Evolutionary conservation across 2,797 vertebrate species (phyloP).

Genomic region (Botia kubotai): DNA sequence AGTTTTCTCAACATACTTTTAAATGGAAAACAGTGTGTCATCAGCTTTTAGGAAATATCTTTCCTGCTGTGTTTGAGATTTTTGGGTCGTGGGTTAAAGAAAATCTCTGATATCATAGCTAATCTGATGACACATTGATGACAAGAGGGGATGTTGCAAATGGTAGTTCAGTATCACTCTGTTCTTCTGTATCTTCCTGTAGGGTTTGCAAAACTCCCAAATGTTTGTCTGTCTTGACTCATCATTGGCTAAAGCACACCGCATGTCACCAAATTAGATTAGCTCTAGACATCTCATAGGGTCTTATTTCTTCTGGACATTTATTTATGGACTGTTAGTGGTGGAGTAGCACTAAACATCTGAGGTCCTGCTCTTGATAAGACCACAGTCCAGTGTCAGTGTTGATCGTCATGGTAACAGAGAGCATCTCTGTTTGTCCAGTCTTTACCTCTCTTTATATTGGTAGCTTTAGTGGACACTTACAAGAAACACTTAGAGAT

Average conservation of each 20-base stretch:
- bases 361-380: conserved; percentile 7
- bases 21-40: too few species aligned
- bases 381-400: neutral
- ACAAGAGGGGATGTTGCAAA: neutral
- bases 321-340: neutral
- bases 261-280: conserved; percentile 14
- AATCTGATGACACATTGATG: neutral
- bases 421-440: conserved; percentile 72
- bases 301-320: neutral
- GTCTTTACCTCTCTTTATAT: conserved; percentile 44
- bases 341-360: neutral
- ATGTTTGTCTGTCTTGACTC: neutral
- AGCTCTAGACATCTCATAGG: neutral
- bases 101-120: neutral
- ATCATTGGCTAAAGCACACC: neutral
- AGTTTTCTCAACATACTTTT: too few species aligned
- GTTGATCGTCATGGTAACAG: conserved; percentile 69
- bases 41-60: neutral
- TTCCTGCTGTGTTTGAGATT: neutral
- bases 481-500: conserved; percentile 11
- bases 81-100: neutral
- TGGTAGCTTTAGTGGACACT: conserved; percentile 61
- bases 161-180: neutral
- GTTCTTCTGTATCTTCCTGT: neutral
- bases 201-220: neutral